Conservation (phyloP, 2,797 vertebrate species). For the Atherinosoma microstoma region DNA sequence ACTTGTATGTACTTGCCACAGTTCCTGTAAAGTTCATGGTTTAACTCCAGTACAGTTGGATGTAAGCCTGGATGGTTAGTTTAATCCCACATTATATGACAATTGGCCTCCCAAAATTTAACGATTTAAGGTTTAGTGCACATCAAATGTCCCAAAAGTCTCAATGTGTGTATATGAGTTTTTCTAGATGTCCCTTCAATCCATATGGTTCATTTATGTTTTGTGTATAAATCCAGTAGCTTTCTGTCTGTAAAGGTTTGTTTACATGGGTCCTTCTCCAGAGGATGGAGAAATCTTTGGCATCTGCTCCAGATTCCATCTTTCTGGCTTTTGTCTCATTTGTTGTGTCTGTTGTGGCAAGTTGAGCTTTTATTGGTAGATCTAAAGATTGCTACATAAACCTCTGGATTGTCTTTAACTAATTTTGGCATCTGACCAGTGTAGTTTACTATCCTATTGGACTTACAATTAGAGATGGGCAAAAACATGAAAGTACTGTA, state of each 20-base stretch:
- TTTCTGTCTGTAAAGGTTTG: background rate
- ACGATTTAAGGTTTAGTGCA: background rate
- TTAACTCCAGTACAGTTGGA: background rate
- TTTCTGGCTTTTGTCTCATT: background rate
- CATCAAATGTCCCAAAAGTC: background rate
- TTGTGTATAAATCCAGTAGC: background rate
- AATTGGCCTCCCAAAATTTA: background rate
- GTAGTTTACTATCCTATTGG: background rate
- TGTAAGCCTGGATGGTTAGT: background rate
- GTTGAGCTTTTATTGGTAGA: background rate
- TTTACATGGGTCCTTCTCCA: background rate
- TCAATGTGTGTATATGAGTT: background rate
- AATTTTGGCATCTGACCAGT: background rate
- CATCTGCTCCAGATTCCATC: background rate
- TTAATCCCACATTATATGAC: background rate
- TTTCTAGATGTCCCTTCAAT: background rate
- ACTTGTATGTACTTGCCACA: background rate
- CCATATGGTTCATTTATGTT: background rate
- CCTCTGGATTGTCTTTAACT: background rate
- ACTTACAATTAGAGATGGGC: background rate
- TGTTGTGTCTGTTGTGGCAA: background rate
- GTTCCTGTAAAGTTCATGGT: background rate
- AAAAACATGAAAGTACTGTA: background rate
- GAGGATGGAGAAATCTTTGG: background rate
- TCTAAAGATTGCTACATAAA: background rate